phyloP scores from a whole-genome alignment of 2,797 vertebrate species.

The Mormyrops attenuatus region DNA sequence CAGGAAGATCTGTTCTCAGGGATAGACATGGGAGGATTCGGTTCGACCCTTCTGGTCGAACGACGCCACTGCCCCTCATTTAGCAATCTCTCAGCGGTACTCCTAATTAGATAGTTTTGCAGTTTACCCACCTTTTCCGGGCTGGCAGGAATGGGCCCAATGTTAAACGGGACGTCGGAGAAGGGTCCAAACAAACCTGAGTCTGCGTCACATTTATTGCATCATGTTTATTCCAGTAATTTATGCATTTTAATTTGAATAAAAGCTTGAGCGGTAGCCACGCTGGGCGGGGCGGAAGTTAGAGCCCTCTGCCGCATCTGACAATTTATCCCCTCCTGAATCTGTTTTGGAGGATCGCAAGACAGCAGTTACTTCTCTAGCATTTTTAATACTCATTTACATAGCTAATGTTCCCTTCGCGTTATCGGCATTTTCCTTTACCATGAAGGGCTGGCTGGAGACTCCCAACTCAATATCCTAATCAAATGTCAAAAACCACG shows the following conservation, averaged over 20 bases:
- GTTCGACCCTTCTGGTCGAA: background rate
- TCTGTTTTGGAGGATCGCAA: background rate
- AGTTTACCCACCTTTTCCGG: background rate
- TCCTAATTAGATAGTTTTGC: constrained; percentile 23
- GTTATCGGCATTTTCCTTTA: constrained; percentile 49
- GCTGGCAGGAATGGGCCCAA: background rate
- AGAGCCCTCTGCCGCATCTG: constrained; percentile 22
- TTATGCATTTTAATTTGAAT: constrained; percentile 55
- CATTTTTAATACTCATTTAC: constrained; percentile 45
- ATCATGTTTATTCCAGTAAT: constrained; percentile 43
- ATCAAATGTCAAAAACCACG: constrained; percentile 18
- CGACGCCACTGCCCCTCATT: background rate
- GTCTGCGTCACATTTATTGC: constrained; percentile 35
- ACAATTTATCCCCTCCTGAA: constrained; percentile 15
- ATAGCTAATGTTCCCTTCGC: constrained; percentile 39
- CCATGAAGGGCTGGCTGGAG: constrained; percentile 44
- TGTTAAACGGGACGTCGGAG: background rate
- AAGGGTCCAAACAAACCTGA: constrained; percentile 31
- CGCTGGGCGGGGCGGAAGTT: constrained; percentile 18
- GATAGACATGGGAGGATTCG: background rate
- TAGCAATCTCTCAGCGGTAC: background rate
- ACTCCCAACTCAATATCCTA: constrained; percentile 37
- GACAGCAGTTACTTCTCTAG: constrained; percentile 20
- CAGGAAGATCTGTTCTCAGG: background rate
- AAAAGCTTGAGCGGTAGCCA: constrained; percentile 42